Evolutionary conservation across 2,888 invertebrate genomes (phyloP), one percentile per base, ranked within the genome.

Genomic region (Selenia dentaria): DNA sequence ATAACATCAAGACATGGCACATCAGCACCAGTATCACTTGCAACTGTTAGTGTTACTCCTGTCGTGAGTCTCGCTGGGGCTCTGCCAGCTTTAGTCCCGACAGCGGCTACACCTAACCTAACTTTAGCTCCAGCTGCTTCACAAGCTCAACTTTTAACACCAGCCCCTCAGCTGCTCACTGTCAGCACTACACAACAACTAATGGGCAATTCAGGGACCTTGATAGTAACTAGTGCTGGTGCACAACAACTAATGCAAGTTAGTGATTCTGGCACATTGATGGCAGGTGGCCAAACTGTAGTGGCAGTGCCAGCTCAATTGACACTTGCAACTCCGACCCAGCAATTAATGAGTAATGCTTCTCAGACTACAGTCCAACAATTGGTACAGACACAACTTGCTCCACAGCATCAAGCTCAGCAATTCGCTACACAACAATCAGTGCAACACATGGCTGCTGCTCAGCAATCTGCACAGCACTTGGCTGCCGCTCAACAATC

Each of bases 191-290:
- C 90, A 46, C 90, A 90, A 57, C 90, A 90, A 54, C 70, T 90
- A 11, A 74, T 90, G 45, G 88, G 89, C 1, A 90, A 89, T 57
- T 90, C 90, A 38, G 90, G 90, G 29, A 78, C 90, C 8, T 70
- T 90, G 13, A 90, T 90, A 57, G 89, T 90, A 2, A 90, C 90
- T 20, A 90, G 90, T 78, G 90, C 90, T 50, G 90, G 90, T 45
- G 89, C 85, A 1, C 90, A 90, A 50, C 90, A 90, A 63, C 59
- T 90, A 3, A 89, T 90, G 90, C 90, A 90, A 80, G 90, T 90
- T 9, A 89, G 90, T 74, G 90, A 90, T 60, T 90, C 90, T 9
- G 89, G 89, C 2, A 88, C 85, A 31, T 63, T 90, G 27, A 90
- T 90, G 88, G 82, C 89, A 40, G 88, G 82, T 11, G 89, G 90